Evolutionary conservation across 2,888 invertebrate species (phyloP), one percentile per base, ranked within the genome.

Genomic region (Theristus sp.): DNA sequence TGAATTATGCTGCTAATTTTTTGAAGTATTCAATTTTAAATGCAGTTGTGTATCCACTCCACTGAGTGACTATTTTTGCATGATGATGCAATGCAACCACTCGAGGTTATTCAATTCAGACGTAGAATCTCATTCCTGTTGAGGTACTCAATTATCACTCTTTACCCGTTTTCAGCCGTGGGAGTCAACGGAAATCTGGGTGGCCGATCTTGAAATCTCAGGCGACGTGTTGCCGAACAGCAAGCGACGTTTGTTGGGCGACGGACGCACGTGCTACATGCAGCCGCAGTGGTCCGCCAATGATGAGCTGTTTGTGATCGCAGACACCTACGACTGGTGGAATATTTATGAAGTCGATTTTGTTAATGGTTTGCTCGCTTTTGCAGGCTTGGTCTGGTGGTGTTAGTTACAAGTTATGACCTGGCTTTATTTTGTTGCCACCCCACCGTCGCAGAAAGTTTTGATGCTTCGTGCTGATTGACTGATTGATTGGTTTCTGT

Each of bases 261-360:
- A 70, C 0, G 63, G 59, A 49, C 30, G 25, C 28, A 46, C 52
- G 30, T 75, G 75, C 64, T 72, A 74, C 56, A 70, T 72, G 55
- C 66, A 70, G 53, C 76, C 76, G 6, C 63, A 66, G 13, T 77
- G 76, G 76, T 69, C 72, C 2, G 62, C 66, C 28, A 64, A 70
- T 60, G 71, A 71, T 61, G 62, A 69, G 27, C 66, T 76, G 24
- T 65, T 73, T 56, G 72, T 70, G 62, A 69, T 76, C 53, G 66
- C 72, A 59, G 77, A 77, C 66, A 65, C 68, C 53, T 70, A 71
- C 25, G 70, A 74, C 60, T 75, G 74, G 73, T 76, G 76, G 75
- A 76, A 77, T 63, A 64, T 76, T 57, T 76, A 75, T 65, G 66
- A 65, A 61, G 67, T 73, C 60, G 68, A 70, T 3, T 52, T 60